Evolutionary conservation across 92 coral and sea anemone species (phyloP), one percentile per base, ranked within the genome.

Genomic region (Virgularia gustaviana): DNA sequence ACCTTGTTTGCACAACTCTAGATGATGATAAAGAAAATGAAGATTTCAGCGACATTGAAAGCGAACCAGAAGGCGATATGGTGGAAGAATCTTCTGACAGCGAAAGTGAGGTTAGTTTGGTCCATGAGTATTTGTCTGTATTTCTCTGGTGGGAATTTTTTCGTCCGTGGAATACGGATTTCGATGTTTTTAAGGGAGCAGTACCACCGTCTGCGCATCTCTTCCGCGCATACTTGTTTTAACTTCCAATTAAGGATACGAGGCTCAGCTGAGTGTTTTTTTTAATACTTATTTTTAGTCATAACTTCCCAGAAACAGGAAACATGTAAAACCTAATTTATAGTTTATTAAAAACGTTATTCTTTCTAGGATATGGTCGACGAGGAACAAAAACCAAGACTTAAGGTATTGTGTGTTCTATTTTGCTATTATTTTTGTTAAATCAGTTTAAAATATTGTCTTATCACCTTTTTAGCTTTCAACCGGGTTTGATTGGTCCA

Each of bases 401-500:
- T 60, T 9, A 60, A 60, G 66, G 66, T 60, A 27, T 57, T 1
- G 1, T 20, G 22, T 57, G 19, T 6, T 22, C n/a, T n/a, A n/a
- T n/a, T n/a, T 47, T 47, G 4, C 2, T 3, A 16, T 38, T 52
- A 52, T 47, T 41, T 60, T 28, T 47, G 44, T 47, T 49, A 42
- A 51, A 3, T 3, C 55, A 4, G 55, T 47, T 13, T 3, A 2
- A 47, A 13, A 4, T 27, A 3, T 47, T 47, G 3, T 4, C 4
- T 16, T 4, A 25, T 47, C n/a, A n/a, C n/a, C n/a, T 25, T 37
- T 12, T 32, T 22, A 89, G 97, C 52, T 91, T 23, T 77, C 90
- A 27, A 84, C 86, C 0, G 96, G 96, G 15, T 92, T 92, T 80
- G 85, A 87, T 66, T 92, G 98, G 98, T 67, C 20, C 0, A 55